A percentile compares a stretch with the other conserved stretches of the same genome.
Conservation (phyloP, 2,888 invertebrate genomes). For the Lochmaea crataegi region DNA sequence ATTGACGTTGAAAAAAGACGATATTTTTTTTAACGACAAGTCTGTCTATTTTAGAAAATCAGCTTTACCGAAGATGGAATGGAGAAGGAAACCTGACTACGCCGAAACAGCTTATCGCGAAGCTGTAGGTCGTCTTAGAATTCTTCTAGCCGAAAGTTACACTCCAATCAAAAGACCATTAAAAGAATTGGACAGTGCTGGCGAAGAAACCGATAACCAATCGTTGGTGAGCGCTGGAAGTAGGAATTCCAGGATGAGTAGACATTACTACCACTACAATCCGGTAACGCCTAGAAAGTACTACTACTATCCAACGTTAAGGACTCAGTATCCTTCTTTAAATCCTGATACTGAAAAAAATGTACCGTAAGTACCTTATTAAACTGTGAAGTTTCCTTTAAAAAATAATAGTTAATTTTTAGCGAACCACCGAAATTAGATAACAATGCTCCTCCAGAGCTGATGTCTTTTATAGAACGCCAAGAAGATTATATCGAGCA, state of each 20-base stretch:
- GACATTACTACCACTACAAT: conserved; percentile 51
- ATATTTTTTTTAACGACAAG: too few relatives aligned
- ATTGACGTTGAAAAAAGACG: too few relatives aligned
- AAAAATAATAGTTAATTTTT: neutral
- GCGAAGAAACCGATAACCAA: conserved; percentile 71
- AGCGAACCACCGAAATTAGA: conserved; percentile 23
- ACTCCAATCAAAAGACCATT: conserved; percentile 67
- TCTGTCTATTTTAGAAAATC: conserved; percentile 56
- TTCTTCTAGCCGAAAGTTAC: conserved; percentile 82
- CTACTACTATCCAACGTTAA: conserved; percentile 51
- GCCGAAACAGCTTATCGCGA: conserved; percentile 87
- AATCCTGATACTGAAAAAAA: conserved; percentile 39
- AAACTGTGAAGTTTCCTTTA: too few relatives aligned
- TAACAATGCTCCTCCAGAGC: conserved; percentile 71
- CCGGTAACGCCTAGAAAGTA: conserved; percentile 50
- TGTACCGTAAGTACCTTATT: conserved; percentile 33
- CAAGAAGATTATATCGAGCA: conserved; percentile 91
- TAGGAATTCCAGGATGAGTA: conserved; percentile 52
- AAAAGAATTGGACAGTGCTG: conserved; percentile 67
- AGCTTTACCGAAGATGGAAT: conserved; percentile 65
- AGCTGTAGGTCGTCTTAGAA: conserved; percentile 82
- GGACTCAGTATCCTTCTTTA: conserved; percentile 32
- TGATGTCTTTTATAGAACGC: conserved; percentile 83
- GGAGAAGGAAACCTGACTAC: conserved; percentile 75
- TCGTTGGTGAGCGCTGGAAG: conserved; percentile 64